Base-by-base conservation (phyloP, 1,140 invertebrate genomes). In the Saccostrea echinata region DNA sequence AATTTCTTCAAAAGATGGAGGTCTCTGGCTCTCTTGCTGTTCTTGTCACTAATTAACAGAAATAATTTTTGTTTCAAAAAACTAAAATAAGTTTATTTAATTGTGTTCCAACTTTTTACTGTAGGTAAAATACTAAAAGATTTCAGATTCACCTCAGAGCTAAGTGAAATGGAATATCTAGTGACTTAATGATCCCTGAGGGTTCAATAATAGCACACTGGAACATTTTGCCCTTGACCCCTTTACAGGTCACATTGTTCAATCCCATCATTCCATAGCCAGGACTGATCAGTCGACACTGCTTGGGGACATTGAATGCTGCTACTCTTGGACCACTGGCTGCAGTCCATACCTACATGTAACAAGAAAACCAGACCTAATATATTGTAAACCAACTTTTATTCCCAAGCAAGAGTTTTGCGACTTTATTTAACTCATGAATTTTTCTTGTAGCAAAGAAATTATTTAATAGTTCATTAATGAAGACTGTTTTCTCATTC, bases 131-230 rank as follows among this genome's bases (percentile, higher is more conserved):
- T n/a, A 61, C 21, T 21, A 6, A 21, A n/a, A n/a, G n/a, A 61
- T 61, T 61, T 21, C 21, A 61, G 4, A 61, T 21, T 57, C 21
- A 21, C 94, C 94, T 95, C 11, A 95, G 90, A n/a, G 94, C 94
- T 33, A 97, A 97, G 94, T 99, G 98, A 94, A 99, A 99, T 21
- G 98, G 98, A 91, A 99, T 97, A 84, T 96, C 95, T 86, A 99
- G 96, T 92, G 97, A 97, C 93, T 97, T 98, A 0, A 99, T 93
- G 80, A 95, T 94, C 13, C 98, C 98, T 92, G 97, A 96, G 16
- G 97, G 96, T 94, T 98, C 97, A 27, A 99, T 95, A 88, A 99
- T 97, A 12, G 97, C 95, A 93, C 97, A 97, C 80, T 97, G 96
- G 93, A 97, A 96, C 76, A 96, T 95, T 16, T 96, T 96, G 95